Base-by-base conservation (phyloP, 2,797 vertebrate species). In the Scarus forsteni region DNA sequence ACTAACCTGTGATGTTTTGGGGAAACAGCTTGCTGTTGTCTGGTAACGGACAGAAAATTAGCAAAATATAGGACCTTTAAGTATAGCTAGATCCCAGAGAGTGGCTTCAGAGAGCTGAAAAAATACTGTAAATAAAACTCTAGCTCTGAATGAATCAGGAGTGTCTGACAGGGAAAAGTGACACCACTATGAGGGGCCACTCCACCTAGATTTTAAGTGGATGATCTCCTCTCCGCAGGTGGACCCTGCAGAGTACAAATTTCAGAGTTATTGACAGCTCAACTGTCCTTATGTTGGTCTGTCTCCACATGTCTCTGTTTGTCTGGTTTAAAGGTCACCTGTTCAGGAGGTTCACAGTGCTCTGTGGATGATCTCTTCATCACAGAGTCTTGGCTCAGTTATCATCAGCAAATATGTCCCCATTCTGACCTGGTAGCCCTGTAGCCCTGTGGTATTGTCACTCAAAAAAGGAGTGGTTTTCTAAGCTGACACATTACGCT, bases 261-360 rank as follows among this genome's bases (percentile, higher is more conserved):
- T 78, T 80, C 85, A 83, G 60, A 44, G 63, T 78, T 27, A 6
- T 68, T 67, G 55, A 8, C 14, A 71, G 66, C 55, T 15, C 10
- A 10, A n/a, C 13, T 12, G 6, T 60, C 63, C 73, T 54, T 60
- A 0, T 4, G 58, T 79, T 56, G 59, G 7, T 59, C 61, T 19
- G 48, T 73, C 59, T 65, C 46, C n/a, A 44, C 5, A n/a, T 1
- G 49, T 68, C 60, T 3, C 10, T 76, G 44, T 34, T 27, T 27
- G 27, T 74, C 79, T 78, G 74, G 74, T 94, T 27, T 27, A 27
- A 95, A 95, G 93, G 93, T 94, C 94, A 92, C 72, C 90, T 89
- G 90, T 91, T 93, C 88, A 48, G 75, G 45, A 87, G 73, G 71
- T 79, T 73, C 60, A 2, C 19, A 7, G 67, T 40, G 51, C 67